These are phyloP conservation scores for Salmo trutta DNA, from an alignment of 2,797 vertebrate genomes.

Conservation along the genomic window DNA sequence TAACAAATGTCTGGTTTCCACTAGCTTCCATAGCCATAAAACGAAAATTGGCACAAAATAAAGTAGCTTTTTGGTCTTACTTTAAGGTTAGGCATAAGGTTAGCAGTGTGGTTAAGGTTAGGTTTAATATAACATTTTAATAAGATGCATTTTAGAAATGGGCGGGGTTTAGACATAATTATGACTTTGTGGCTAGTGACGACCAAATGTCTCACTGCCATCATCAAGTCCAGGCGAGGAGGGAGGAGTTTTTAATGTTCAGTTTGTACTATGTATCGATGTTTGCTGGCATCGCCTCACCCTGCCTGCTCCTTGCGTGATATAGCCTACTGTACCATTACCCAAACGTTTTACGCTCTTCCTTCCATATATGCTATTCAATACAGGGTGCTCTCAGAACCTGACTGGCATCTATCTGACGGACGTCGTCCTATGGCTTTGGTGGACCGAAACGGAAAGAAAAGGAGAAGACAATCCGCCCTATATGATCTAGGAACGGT, in stretches of 20 bases:
- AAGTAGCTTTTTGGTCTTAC: too few species aligned
- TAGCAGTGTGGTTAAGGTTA: too few species aligned
- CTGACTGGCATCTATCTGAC: constrained; percentile 80
- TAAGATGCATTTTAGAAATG: too few species aligned
- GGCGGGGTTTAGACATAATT: too few species aligned
- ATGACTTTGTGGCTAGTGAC: too few species aligned
- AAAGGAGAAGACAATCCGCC: constrained; percentile 70
- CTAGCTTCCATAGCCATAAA: too few species aligned
- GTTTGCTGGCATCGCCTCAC: constrained; percentile 91
- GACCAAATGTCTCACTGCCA: constrained; percentile 87
- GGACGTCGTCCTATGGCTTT: constrained; percentile 78
- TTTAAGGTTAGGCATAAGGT: too few species aligned
- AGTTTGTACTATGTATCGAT: constrained; percentile 94
- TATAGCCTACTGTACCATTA: constrained; percentile 57
- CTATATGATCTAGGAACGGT: constrained; percentile 63
- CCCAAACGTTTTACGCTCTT: constrained; percentile 70
- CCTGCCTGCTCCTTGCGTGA: constrained; percentile 83
- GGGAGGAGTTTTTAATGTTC: constrained; percentile 99
- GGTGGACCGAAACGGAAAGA: constrained; percentile 74
- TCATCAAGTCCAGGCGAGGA: constrained; percentile 88
- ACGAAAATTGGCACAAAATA: too few species aligned
- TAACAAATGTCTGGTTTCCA: constrained; percentile 70
- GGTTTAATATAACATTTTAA: too few species aligned
- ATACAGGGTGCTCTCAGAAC: constrained; percentile 35
- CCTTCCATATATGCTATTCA: constrained; percentile 56